phyloP scores from a whole-genome alignment of 2,888 invertebrate genomes.

The Cheilosia grossa region DNA sequence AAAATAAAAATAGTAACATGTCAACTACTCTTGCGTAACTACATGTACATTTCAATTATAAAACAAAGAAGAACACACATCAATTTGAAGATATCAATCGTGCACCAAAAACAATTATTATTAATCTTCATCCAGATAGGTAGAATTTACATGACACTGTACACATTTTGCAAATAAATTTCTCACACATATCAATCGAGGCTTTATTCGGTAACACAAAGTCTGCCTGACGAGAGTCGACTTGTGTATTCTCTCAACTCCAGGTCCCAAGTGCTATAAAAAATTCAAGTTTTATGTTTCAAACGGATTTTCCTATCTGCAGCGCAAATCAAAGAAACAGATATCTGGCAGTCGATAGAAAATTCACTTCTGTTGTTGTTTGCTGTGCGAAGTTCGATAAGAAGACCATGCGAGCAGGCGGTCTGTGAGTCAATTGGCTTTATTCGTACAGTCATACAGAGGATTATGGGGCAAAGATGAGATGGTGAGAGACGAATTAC shows the following conservation, averaged over 20 bases:
- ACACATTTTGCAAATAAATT: not conserved
- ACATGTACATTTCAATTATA: not conserved
- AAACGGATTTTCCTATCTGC: not conserved
- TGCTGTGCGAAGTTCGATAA: not conserved
- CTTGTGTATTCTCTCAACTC: no score
- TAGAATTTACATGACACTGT: not conserved
- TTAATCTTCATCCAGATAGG: not conserved
- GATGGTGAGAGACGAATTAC: not conserved
- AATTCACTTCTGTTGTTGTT: not conserved
- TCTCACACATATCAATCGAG: not conserved
- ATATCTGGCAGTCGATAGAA: not conserved
- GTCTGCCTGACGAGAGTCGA: not conserved
- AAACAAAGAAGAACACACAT: not conserved
- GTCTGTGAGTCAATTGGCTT: not conserved
- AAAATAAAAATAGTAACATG: no score
- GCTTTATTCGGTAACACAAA: not conserved
- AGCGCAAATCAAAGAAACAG: not conserved
- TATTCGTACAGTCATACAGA: not conserved
- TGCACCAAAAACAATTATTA: not conserved
- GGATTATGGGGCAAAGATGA: not conserved
- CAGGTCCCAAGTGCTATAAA: not conserved
- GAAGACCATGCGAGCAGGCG: not conserved
- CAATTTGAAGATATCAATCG: not conserved
- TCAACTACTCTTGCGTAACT: not conserved
- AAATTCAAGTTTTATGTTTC: not conserved